Percentiles rank a stretch among this genome's conserved stretches.
Evolutionary conservation across 2,888 invertebrate genomes (phyloP).

Genomic region (Drosophila tanythrix): DNA sequence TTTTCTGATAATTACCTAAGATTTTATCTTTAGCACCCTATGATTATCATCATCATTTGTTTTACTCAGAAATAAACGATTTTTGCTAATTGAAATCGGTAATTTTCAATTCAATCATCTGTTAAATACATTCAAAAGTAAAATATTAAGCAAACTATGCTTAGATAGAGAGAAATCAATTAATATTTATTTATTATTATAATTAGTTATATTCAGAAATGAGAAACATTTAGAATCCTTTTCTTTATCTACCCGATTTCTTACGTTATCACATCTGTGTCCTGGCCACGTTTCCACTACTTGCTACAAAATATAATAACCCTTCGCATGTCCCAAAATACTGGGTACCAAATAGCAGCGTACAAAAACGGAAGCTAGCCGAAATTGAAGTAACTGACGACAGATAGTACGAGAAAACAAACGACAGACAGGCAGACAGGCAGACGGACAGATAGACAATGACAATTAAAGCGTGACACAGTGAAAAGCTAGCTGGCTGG

Average conservation of each 20-base stretch:
- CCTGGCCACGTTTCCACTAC: background rate
- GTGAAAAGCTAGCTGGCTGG: conserved; percentile 37
- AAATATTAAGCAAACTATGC: background rate
- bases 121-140: background rate
- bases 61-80: too few relatives aligned
- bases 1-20: too few relatives aligned
- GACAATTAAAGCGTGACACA: conserved; percentile 62
- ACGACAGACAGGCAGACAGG: conserved; percentile 12
- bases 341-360: conserved; percentile 36
- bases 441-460: conserved; percentile 26
- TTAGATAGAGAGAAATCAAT: background rate
- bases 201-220: background rate
- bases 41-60: too few relatives aligned
- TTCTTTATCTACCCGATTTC: background rate
- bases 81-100: too few relatives aligned
- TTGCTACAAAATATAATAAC: background rate
- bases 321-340: background rate
- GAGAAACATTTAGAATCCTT: accelerated
- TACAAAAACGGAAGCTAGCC: conserved; percentile 52
- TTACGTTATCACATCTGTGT: background rate
- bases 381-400: conserved; percentile 49
- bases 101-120: too few relatives aligned
- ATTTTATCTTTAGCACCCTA: too few relatives aligned
- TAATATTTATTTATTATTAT: background rate
- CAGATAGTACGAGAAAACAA: conserved; percentile 48